Percentiles rank a stretch among this genome's conserved stretches.
These are phyloP conservation scores for Cheiracanthium punctorium DNA, from an alignment of 2,888 invertebrate genomes.

Conservation along the genomic window DNA sequence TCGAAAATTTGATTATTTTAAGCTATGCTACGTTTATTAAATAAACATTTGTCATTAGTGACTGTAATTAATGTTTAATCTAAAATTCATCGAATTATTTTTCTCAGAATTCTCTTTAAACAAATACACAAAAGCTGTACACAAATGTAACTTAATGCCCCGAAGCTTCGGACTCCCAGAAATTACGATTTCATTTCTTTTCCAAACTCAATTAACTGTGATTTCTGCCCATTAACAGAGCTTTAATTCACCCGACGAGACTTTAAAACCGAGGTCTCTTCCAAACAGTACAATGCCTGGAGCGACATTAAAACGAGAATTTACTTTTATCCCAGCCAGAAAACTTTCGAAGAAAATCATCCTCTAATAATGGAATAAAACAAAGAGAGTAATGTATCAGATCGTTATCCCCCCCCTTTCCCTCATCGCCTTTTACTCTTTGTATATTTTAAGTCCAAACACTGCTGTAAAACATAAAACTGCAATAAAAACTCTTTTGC, in stretches of 20 bases:
- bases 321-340: conserved; percentile 17
- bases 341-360: conserved; percentile 9
- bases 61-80: too few relatives aligned
- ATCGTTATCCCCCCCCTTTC: neutral
- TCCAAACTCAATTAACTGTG: neutral
- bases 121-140: too few relatives aligned
- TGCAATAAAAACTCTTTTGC: conserved; percentile 20
- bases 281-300: neutral
- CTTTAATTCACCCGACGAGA: neutral
- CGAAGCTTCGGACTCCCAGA: neutral
- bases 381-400: neutral
- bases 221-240: neutral
- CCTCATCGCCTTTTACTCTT: neutral
- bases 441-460: neutral
- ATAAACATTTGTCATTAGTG: too few relatives aligned
- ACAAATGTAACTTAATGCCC: neutral
- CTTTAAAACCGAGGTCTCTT: neutral
- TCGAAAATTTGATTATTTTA: too few relatives aligned
- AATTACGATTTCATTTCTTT: neutral
- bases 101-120: too few relatives aligned
- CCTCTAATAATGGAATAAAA: neutral
- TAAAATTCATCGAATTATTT: too few relatives aligned
- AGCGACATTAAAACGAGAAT: neutral
- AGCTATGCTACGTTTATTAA: too few relatives aligned
- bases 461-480: conserved; percentile 18